phyloP scores from a whole-genome alignment of 2,888 invertebrate species.

The Dryadula phaetusa region DNA sequence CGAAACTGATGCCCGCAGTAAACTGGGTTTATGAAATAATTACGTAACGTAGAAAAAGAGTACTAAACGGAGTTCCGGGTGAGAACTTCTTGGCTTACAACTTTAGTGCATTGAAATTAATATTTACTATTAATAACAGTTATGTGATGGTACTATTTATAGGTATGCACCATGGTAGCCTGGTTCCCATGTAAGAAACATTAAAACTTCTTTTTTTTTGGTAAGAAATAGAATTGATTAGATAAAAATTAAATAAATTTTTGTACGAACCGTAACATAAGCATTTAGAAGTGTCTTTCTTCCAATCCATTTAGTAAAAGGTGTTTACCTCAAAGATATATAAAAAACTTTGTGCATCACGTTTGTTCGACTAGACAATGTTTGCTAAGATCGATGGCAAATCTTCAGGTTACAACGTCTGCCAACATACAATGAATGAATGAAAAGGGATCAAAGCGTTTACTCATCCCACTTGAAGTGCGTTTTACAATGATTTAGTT shows the following conservation, averaged over 20 bases:
- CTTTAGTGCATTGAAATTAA: too few relatives aligned
- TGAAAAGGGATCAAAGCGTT: slow-evolving; percentile 47
- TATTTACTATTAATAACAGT: too few relatives aligned
- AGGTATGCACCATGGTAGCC: too few relatives aligned
- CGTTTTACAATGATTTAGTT: slow-evolving; percentile 48
- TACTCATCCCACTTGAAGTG: slow-evolving; percentile 37
- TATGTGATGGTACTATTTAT: too few relatives aligned
- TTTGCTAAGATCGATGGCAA: slow-evolving; percentile 45
- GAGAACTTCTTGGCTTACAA: too few relatives aligned
- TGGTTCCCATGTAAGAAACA: too few relatives aligned
- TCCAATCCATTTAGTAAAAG: slow-evolving; percentile 41
- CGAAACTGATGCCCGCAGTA: too few relatives aligned
- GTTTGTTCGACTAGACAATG: slow-evolving; percentile 46
- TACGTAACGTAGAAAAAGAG: too few relatives aligned
- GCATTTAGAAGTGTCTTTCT: slow-evolving; percentile 25
- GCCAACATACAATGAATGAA: slow-evolving; percentile 35
- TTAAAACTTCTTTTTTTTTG: not conserved
- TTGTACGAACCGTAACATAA: not conserved
- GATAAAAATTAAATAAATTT: not conserved
- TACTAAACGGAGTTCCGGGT: too few relatives aligned
- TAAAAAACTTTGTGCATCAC: slow-evolving; percentile 37
- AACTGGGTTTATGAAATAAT: too few relatives aligned
- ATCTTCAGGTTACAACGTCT: slow-evolving; percentile 45
- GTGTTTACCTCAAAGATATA: slow-evolving; percentile 41
- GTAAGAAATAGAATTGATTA: not conserved